phyloP scores from a whole-genome alignment of 2,888 invertebrate species.

The Tubulanus polymorphus region DNA sequence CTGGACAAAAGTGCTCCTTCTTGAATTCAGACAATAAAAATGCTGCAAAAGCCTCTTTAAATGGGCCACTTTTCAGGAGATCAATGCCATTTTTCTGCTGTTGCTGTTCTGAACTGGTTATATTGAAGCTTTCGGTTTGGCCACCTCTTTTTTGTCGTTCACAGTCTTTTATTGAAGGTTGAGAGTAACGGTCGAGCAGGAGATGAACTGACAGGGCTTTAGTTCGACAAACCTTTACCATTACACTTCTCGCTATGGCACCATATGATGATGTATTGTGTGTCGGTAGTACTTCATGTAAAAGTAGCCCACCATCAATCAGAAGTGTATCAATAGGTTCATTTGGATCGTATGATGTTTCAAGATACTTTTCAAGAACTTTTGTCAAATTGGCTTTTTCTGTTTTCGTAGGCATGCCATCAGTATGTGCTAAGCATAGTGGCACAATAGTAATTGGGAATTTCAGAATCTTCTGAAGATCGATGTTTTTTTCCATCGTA shows the following conservation, averaged over 20 bases:
- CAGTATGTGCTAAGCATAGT: conserved; percentile 8
- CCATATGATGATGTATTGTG: conserved; percentile 6
- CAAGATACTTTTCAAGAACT: conserved; percentile 6
- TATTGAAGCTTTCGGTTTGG: conserved; percentile 5
- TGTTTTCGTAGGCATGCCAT: conserved; percentile 11
- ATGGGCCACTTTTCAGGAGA: conserved; percentile 7
- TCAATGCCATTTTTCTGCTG: background rate
- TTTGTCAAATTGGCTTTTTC: conserved; percentile 9
- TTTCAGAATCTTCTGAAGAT: conserved; percentile 2
- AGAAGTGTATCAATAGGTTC: conserved; percentile 9
- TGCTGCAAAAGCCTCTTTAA: conserved; percentile 8
- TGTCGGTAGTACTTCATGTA: conserved; percentile 9
- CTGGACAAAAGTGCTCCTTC: conserved; percentile 5
- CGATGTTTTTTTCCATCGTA: conserved; percentile 5
- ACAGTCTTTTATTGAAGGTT: conserved; percentile 3
- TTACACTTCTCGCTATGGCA: conserved; percentile 6
- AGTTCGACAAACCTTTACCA: conserved; percentile 2
- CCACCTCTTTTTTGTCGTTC: conserved; percentile 8
- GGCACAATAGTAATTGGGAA: conserved; percentile 6
- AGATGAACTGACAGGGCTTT: conserved; percentile 9
- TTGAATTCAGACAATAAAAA: conserved; percentile 10
- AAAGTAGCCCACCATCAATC: conserved; percentile 13
- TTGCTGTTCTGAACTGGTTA: conserved; percentile 10
- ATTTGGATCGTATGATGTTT: background rate
- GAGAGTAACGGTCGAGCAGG: conserved; percentile 8